Percentiles rank a stretch among this genome's conserved stretches.
Conservation (phyloP, 1,140 invertebrate genomes). For the Tribolium madens region DNA sequence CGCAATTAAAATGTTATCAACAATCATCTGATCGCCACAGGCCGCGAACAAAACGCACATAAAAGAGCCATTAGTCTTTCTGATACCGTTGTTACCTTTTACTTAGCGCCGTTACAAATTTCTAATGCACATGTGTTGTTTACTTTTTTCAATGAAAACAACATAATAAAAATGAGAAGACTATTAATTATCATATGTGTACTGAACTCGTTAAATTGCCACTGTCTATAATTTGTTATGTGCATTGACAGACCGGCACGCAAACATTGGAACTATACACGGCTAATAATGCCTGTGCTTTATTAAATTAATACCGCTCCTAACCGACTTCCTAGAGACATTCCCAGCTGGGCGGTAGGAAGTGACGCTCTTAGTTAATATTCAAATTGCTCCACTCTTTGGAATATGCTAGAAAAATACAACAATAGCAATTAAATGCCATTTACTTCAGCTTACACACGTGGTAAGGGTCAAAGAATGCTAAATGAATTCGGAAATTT, state of each 20-base stretch:
- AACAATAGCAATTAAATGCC: neutral
- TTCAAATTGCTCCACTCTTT: neutral
- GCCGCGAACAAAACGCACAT: slow-evolving; percentile 31
- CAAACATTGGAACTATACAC: slow-evolving; percentile 11
- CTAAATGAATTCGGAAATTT: neutral
- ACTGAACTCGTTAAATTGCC: slow-evolving; percentile 40
- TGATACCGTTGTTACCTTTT: slow-evolving; percentile 45
- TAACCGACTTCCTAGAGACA: slow-evolving; percentile 13
- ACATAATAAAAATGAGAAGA: slow-evolving; percentile 34
- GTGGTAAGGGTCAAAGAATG: neutral
- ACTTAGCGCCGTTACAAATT: slow-evolving; percentile 46
- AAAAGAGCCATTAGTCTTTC: slow-evolving; percentile 46
- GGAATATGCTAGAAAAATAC: neutral
- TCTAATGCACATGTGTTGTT: slow-evolving; percentile 45
- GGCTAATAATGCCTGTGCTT: slow-evolving; percentile 17
- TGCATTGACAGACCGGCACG: slow-evolving; percentile 23
- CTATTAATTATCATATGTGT: slow-evolving; percentile 43
- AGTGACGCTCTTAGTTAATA: neutral
- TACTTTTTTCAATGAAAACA: slow-evolving; percentile 38
- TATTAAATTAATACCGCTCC: slow-evolving; percentile 19
- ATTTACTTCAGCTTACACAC: neutral
- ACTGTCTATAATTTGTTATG: slow-evolving; percentile 31
- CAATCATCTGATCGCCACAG: slow-evolving; percentile 34
- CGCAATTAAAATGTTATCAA: slow-evolving; percentile 46
- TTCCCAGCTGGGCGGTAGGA: neutral